Conservation (phyloP, 2,888 invertebrate species). For the Labia minor region DNA sequence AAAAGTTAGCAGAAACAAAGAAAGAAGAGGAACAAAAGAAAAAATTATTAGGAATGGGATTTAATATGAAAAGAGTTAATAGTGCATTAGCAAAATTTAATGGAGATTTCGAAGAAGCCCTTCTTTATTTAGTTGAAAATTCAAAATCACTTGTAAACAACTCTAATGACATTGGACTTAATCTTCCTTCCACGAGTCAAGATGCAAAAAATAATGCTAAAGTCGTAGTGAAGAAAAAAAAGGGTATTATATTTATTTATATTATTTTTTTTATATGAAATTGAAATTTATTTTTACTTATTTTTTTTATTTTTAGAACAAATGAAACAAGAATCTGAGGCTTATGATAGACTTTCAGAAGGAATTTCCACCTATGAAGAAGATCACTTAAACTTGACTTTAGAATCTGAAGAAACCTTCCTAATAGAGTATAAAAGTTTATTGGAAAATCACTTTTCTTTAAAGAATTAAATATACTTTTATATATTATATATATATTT, state of each 20-base stretch:
- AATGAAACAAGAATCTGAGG: conserved; percentile 40
- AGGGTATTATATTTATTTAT: no score
- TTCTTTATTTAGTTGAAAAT: conserved; percentile 22
- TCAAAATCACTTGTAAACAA: background rate
- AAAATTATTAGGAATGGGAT: conserved; percentile 33
- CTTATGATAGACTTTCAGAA: conserved; percentile 48
- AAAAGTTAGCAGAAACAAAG: conserved; percentile 40
- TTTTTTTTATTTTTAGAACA: background rate
- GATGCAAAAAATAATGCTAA: background rate
- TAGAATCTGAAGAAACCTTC: conserved; percentile 57
- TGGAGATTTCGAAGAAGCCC: conserved; percentile 33
- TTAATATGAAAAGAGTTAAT: conserved; percentile 42
- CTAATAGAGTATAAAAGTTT: conserved; percentile 49
- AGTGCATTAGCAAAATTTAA: conserved; percentile 45
- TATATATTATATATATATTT: no score
- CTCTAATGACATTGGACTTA: no score
- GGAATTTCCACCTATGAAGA: conserved; percentile 50
- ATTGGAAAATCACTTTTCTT: background rate
- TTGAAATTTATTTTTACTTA: no score
- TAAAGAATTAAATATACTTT: no score
- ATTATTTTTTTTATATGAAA: no score
- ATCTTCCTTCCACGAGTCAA: background rate
- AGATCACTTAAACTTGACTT: conserved; percentile 60
- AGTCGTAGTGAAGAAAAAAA: background rate
- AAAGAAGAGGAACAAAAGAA: conserved; percentile 35